Evolutionary conservation across 1,140 invertebrate species (phyloP).

Genomic region (Pemphigus obesinymphae): DNA sequence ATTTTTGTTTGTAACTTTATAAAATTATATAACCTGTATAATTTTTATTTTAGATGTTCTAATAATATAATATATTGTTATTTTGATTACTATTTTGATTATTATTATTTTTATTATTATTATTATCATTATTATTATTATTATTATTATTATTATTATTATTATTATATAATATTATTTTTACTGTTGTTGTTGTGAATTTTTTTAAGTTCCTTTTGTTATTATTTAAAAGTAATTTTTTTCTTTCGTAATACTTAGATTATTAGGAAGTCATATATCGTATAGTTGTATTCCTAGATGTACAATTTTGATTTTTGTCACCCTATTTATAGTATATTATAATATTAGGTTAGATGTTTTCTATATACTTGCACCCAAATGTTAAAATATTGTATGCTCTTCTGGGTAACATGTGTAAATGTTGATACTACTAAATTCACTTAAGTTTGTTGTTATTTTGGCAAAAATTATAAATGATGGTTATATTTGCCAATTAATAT

Average conservation of each 20-base stretch:
- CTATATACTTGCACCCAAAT: not conserved
- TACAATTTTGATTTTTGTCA: not conserved
- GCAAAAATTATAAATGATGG: not conserved
- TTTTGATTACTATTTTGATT: constrained; percentile 22
- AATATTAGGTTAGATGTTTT: not conserved
- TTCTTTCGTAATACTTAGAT: not conserved
- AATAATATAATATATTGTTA: not conserved
- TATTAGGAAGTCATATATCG: constrained; percentile 2
- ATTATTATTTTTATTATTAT: too few species aligned
- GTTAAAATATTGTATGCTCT: not conserved
- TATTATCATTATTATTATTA: too few species aligned
- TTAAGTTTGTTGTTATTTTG: not conserved
- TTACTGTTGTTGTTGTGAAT: constrained; percentile 18
- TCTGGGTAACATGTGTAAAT: not conserved
- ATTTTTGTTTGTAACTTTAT: not conserved
- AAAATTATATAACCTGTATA: not conserved
- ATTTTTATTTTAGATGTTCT: not conserved
- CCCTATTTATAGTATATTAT: not conserved
- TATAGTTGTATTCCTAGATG: constrained; percentile 13
- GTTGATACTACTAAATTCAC: not conserved
- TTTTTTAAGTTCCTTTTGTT: constrained; percentile 36
- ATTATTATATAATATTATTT: constrained; percentile 10
- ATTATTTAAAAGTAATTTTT: constrained; percentile 19
- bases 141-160: constrained; percentile 28
- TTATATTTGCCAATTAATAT: constrained; percentile 17